Conservation (phyloP, 2,797 vertebrate genomes). For the Gallinago stenura region DNA sequence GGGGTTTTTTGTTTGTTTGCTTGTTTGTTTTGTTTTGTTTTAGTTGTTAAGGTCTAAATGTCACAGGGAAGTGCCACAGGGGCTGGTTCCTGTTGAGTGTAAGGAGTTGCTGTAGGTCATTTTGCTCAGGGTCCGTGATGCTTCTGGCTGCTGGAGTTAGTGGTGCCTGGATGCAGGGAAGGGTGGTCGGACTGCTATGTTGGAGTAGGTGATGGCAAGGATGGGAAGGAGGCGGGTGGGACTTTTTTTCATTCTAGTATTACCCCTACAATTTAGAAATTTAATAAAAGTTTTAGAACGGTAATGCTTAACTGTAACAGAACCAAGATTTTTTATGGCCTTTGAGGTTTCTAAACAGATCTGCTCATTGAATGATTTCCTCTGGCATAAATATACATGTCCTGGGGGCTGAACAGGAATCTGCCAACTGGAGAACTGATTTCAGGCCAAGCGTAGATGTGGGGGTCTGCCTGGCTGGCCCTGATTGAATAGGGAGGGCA, state of each 20-base stretch:
- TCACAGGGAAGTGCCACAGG: neutral
- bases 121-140: neutral
- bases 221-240: neutral
- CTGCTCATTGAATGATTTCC: neutral
- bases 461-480: neutral
- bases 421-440: neutral
- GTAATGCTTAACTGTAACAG: neutral
- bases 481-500: neutral
- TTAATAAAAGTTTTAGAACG: neutral
- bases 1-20: neutral
- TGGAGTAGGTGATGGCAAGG: neutral
- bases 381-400: neutral
- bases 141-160: neutral
- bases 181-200: rapidly evolving
- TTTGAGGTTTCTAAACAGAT: neutral
- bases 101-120: neutral
- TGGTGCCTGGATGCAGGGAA: neutral
- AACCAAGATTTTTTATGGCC: neutral
- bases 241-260: neutral
- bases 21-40: neutral
- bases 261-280: neutral
- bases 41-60: neutral
- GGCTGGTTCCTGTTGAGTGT: neutral
- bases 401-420: neutral
- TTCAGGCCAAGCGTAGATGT: neutral